Evolutionary conservation across 2,797 vertebrate genomes (phyloP), one percentile per base, ranked within the genome.

Genomic region (Aulostomus chinensis): DNA sequence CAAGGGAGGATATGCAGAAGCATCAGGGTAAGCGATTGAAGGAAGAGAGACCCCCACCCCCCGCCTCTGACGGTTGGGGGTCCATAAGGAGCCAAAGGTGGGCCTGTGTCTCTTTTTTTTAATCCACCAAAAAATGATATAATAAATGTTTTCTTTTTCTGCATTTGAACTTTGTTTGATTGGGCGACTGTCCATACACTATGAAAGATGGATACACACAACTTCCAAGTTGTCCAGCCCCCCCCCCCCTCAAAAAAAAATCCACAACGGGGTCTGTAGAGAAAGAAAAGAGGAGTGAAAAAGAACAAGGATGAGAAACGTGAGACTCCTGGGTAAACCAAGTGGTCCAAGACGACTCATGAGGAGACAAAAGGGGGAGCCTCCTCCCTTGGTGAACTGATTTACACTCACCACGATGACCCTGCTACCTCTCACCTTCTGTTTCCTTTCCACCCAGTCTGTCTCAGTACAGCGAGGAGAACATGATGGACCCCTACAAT

Each of bases 401-500:
- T 83, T 74, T 74, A 59, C 40, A 8, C 14, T 60, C 76, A 25
- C 40, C 31, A 46, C n/a, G n/a, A n/a, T n/a, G n/a, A n/a, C n/a
- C n/a, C n/a, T n/a, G n/a, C n/a, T n/a, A n/a, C n/a, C n/a, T n/a
- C n/a, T 33, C 36, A 34, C 54, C 18, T 32, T 1, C 34, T 33
- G 17, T 50, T 16, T 30, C 13, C 29, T 17, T 28, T 26, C 2
- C 0, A 61, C 11, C 13, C 88, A 99, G 97, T 80, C 89, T 99
- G 65, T 98, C 97, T 45, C 96, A 98, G 91, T 98, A 95, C 93
- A 98, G 95, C 59, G 97, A 99, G 58, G 97, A 98, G n/a, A 99
- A 98, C 84, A 99, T 99, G 97, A 99, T 99, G 97, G 96, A 99
- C 85, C 96, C 96, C 76, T 98, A 99, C 88, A 99, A 99, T 73